Conservation (phyloP, 1,140 invertebrate species). For the Drosophila eugracilis region DNA sequence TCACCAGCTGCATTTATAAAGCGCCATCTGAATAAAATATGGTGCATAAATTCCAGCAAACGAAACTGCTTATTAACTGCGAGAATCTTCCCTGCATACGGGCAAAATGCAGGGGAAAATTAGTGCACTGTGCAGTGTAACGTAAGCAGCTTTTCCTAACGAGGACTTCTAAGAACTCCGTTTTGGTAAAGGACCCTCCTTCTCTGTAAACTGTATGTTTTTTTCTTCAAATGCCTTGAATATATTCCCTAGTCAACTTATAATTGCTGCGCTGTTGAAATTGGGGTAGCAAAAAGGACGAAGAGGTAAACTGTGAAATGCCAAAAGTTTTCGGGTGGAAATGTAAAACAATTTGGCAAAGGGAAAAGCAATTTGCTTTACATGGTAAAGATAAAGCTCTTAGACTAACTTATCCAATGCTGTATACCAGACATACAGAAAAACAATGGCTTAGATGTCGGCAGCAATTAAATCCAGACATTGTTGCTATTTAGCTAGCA, state of each 20-base stretch:
- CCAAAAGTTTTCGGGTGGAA: slow-evolving; percentile 29
- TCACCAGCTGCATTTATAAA: slow-evolving; percentile 49
- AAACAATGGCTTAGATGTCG: slow-evolving; percentile 9
- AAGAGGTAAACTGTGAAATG: slow-evolving; percentile 25
- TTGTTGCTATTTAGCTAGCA: too few species aligned
- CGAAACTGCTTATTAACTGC: slow-evolving; percentile 43
- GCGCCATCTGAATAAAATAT: slow-evolving; percentile 63
- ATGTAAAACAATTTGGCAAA: slow-evolving; percentile 30
- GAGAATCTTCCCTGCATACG: slow-evolving; percentile 4
- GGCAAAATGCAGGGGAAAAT: slow-evolving; percentile 11
- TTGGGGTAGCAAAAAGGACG: slow-evolving; percentile 7
- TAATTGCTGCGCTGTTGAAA: slow-evolving; percentile 35
- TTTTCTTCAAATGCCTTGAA: slow-evolving; percentile 43
- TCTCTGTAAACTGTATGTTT: too few species aligned
- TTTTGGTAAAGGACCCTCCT: slow-evolving; percentile 15
- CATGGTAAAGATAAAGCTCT: slow-evolving; percentile 14
- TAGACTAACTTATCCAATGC: slow-evolving; percentile 22
- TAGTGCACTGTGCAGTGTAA: slow-evolving; percentile 1
- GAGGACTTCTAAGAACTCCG: slow-evolving; percentile 29
- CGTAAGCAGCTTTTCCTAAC: slow-evolving; percentile 62
- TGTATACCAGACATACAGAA: slow-evolving; percentile 8
- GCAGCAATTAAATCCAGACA: slow-evolving; percentile 20
- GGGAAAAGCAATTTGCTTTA: slow-evolving; percentile 32
- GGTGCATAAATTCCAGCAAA: slow-evolving; percentile 31
- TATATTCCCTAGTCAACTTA: slow-evolving; percentile 35